Base-by-base conservation (phyloP, 2,113 vertebrate species). In the Machaerirhynchus nigripectus region DNA sequence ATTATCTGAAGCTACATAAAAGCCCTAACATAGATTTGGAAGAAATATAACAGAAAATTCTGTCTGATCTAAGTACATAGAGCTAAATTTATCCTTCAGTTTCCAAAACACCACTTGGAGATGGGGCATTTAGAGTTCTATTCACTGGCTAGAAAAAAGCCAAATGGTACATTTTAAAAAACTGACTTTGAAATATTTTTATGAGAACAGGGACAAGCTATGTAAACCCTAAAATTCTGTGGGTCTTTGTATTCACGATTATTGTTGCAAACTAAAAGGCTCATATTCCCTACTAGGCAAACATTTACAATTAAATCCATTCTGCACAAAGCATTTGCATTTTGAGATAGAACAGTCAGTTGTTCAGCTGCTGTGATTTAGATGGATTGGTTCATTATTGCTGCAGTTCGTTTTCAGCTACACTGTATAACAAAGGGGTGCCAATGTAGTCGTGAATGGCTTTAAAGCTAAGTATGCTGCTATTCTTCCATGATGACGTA, bases 281-380 rank as follows among this genome's bases (percentile, higher is more conserved):
- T 95, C 88, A 89, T 96, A 96, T 97, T 97, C 96, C 96, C 96
- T 84, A 95, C 94, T 94, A 97, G 96, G 96, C 95, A 97, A 96
- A 97, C 96, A 97, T 94, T 94, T 94, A 95, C 96, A 96, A 96
- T 97, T 96, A 97, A 96, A 97, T 94, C 85, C 93, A 97, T 97
- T 97, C 97, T 97, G 91, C 93, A 92, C 88, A 90, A 96, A 87
- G 56, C 91, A 96, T 96, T 97, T 97, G 97, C 96, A 97, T 97
- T 96, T 96, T 96, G 93, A 97, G 95, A 96, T 94, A 95, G 94
- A 97, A 91, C 83, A 97, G 95, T 95, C 91, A 94, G 95, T 97
- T 90, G 95, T 97, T 95, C 96, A 96, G 95, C 95, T 97, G 94
- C 95, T 96, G 96, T 95, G 94, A 96, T 96, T 95, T 95, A 96